Conservation (phyloP, 2,888 invertebrate species). For the Anthrax anthrax region DNA sequence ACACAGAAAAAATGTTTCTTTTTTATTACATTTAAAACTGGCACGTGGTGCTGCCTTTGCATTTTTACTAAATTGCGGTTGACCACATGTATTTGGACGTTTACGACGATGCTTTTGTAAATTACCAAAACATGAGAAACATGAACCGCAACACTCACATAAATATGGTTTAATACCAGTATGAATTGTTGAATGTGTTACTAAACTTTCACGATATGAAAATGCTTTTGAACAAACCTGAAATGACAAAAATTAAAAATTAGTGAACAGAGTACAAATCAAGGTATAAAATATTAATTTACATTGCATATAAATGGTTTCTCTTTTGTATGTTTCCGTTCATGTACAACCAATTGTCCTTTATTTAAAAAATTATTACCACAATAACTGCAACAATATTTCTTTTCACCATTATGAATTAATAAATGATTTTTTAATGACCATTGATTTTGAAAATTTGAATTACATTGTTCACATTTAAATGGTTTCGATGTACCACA, state of each 20-base stretch:
- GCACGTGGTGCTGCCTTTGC: slow-evolving; percentile 12
- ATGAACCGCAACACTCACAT: slow-evolving; percentile 35
- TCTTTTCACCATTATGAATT: slow-evolving; percentile 23
- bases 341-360: slow-evolving; percentile 24
- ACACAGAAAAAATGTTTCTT: neutral
- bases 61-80: slow-evolving; percentile 21
- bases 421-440: slow-evolving; percentile 24
- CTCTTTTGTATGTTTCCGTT: slow-evolving; percentile 25
- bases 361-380: slow-evolving; percentile 24
- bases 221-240: slow-evolving; percentile 34
- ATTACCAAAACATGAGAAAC: slow-evolving; percentile 38
- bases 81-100: slow-evolving; percentile 35
- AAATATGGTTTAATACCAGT: slow-evolving; percentile 31
- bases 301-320: slow-evolving; percentile 28
- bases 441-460: slow-evolving; percentile 23
- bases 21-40: slow-evolving; percentile 5
- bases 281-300: neutral
- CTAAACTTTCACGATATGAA: slow-evolving; percentile 35
- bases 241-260: neutral
- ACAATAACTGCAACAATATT: slow-evolving; percentile 27
- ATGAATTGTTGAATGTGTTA: slow-evolving; percentile 36
- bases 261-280: too few relatives aligned
- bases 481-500: slow-evolving; percentile 34
- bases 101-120: slow-evolving; percentile 35
- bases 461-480: slow-evolving; percentile 28